Evolutionary conservation across 2,888 invertebrate genomes (phyloP).

Genomic region (Apomyelois bistriatella): DNA sequence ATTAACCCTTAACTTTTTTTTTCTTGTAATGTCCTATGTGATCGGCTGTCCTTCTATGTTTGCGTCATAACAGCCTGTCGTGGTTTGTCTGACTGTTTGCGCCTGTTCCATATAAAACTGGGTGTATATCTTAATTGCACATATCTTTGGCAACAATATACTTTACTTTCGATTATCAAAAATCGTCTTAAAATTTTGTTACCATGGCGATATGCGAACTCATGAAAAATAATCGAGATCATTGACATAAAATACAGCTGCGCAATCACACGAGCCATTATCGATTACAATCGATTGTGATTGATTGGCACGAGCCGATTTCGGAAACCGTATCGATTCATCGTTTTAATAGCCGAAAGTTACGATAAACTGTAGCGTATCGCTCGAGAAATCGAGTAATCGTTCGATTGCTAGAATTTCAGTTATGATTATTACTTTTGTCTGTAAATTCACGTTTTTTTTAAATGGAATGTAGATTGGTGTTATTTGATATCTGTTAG

Average conservation of each 20-base stretch:
- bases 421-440: slow-evolving; percentile 9
- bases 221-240: slow-evolving; percentile 5
- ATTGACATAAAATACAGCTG: slow-evolving; percentile 20
- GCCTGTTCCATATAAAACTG: too few species aligned
- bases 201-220: not conserved
- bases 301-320: slow-evolving; percentile 60
- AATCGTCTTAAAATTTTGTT: not conserved
- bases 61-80: too few species aligned
- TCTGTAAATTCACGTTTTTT: not conserved
- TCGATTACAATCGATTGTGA: slow-evolving; percentile 66
- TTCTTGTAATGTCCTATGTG: too few species aligned
- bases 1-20: too few species aligned
- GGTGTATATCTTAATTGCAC: too few species aligned
- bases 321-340: slow-evolving; percentile 32
- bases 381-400: slow-evolving; percentile 13
- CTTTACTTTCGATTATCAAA: not conserved
- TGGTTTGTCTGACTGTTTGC: too few species aligned
- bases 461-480: slow-evolving; percentile 6
- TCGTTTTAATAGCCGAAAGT: slow-evolving; percentile 20
- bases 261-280: slow-evolving; percentile 60
- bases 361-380: slow-evolving; percentile 10
- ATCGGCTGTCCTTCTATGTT: too few species aligned
- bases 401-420: slow-evolving; percentile 2
- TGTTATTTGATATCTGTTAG: not conserved
- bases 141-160: too few species aligned